Conservation (phyloP, 2,888 invertebrate species). For the Drosophila hamatofila region DNA sequence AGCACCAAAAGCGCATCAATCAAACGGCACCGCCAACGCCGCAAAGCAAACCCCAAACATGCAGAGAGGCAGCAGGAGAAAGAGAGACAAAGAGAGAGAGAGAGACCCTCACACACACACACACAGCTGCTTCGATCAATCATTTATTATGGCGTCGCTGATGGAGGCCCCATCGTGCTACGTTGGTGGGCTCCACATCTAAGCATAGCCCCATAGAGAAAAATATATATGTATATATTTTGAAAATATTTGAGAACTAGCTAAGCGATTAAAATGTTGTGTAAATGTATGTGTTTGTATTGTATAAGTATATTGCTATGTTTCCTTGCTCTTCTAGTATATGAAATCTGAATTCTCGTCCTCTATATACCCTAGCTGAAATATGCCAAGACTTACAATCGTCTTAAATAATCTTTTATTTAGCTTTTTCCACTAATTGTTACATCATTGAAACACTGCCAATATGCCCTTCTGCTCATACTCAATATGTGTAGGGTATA, state of each 20-base stretch:
- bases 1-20: conserved; percentile 77
- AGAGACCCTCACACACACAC: not conserved
- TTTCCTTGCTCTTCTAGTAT: not conserved
- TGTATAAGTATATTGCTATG: not conserved
- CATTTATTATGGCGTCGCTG: conserved; percentile 78
- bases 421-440: too few relatives aligned
- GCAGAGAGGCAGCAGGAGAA: conserved; percentile 22
- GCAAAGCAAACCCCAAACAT: conserved; percentile 45
- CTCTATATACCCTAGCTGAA: not conserved
- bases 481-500: not conserved
- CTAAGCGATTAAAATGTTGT: conserved; percentile 36
- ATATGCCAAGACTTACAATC: not conserved
- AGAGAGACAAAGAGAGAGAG: conserved; percentile 14
- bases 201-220: conserved; percentile 44
- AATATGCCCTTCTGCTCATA: not conserved
- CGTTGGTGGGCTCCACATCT: conserved; percentile 62
- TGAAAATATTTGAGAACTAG: conserved; percentile 51
- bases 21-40: conserved; percentile 76
- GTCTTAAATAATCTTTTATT: not conserved
- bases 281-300: conserved; percentile 10
- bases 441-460: too few relatives aligned
- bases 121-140: conserved; percentile 64
- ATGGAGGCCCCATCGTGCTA: conserved; percentile 69
- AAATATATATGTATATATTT: conserved; percentile 53
- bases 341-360: not conserved